Evolutionary conservation across 1,140 invertebrate genomes (phyloP), one percentile per base, ranked within the genome.

Genomic region (Drosophila sulfurigaster): DNA sequence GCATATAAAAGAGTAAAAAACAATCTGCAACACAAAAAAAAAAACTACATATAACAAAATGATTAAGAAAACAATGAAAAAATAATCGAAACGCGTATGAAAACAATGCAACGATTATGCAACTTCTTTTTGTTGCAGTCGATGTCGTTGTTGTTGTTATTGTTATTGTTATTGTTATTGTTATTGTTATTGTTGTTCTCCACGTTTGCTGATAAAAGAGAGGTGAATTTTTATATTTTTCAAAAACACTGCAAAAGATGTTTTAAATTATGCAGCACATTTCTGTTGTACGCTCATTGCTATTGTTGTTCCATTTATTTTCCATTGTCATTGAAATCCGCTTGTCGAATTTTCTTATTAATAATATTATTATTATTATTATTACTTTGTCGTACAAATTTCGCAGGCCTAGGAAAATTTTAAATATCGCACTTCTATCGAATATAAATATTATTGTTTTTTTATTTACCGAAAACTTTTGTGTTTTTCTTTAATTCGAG

Each of bases 91-190:
- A 68, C 56, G 41, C 57, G 57, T 60, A 54, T 54, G 28, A 70
- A 67, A 82, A 79, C 78, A 83, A 69, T 75, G 66, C 73, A 73
- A 73, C 73, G 78, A 78, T 75, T 81, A 77, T 79, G 59, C 64
- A 74, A 80, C 69, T 69, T 45, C 43, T 67, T 43, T 43, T 43
- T 43, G 41, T 43, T 43, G 41, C 57, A 66, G 54, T 76, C 13
- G 28, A 28, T 10, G 15, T 52, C 3, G 35, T 8, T 10, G 30
- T 49, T 10, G 7, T n/a, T 16, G 43, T 38, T 43, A 15, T 46
- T 54, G 41, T 41, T 52, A 38, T 49, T 69, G 41, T 49, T n/a
- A n/a, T 28, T 59, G 15, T 15, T 66, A 16, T 52, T 2, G 3
- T 58, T 67, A 49, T 35, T 81, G 52, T 51, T 63, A 25, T 69